These are phyloP conservation scores for Smittia aterrima DNA, from an alignment of 2,888 invertebrate species.

Conservation along the genomic window DNA sequence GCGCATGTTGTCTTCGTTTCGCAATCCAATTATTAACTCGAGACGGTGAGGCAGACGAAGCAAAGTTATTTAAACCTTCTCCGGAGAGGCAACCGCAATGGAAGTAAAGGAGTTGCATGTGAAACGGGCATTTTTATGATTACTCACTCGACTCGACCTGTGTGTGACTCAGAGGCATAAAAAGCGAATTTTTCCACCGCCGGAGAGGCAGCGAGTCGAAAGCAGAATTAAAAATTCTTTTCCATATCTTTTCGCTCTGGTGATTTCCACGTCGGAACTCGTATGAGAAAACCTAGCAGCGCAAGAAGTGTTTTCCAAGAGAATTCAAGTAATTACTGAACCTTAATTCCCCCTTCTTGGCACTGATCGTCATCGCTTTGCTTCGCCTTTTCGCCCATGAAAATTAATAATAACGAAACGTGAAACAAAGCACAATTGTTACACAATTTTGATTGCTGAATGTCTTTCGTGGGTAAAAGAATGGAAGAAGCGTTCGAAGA, in stretches of 20 bases:
- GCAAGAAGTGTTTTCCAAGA: background rate
- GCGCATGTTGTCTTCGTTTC: background rate
- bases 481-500: too few relatives aligned
- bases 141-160: constrained; percentile 12
- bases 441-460: constrained; percentile 11
- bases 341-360: constrained; percentile 29
- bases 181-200: background rate
- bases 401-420: constrained; percentile 21
- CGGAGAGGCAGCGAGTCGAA: background rate
- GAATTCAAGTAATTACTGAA: constrained; percentile 36
- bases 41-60: constrained; percentile 22
- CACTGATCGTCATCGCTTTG: background rate
- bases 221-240: constrained; percentile 3
- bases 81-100: constrained; percentile 6
- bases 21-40: constrained; percentile 29
- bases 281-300: constrained; percentile 17
- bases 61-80: background rate
- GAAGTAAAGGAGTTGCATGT: constrained; percentile 17
- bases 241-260: constrained; percentile 28
- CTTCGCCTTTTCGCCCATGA: background rate
- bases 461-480: background rate
- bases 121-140: constrained; percentile 18
- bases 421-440: constrained; percentile 28
- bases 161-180: constrained; percentile 24
- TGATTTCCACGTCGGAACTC: background rate